Percentiles rank a stretch among this genome's conserved stretches.
phyloP scores from a whole-genome alignment of 2,888 invertebrate genomes.

The Eupithecia pulchellata region DNA sequence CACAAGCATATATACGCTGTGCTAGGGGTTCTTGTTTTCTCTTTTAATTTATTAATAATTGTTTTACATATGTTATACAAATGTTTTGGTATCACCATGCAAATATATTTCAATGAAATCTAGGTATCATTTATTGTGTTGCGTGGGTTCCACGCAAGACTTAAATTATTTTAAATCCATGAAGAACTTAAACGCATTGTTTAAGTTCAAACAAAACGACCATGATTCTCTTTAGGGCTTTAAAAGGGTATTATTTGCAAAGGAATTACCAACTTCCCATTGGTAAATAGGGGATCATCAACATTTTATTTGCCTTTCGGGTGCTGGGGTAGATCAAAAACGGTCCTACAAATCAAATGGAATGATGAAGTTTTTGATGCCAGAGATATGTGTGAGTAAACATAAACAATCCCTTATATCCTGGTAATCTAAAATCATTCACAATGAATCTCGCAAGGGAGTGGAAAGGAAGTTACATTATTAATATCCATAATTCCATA shows the following conservation, averaged over 20 bases:
- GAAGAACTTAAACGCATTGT: slow-evolving; percentile 17
- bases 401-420: not conserved
- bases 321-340: slow-evolving; percentile 12
- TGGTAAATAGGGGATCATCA: slow-evolving; percentile 13
- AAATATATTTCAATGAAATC: not conserved
- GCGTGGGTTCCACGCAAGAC: not conserved
- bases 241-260: slow-evolving; percentile 24
- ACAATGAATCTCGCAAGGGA: not conserved
- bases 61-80: not conserved
- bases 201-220: slow-evolving; percentile 25
- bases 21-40: not conserved
- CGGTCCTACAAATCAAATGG: slow-evolving; percentile 13
- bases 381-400: not conserved
- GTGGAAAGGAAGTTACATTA: not conserved
- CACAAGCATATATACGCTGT: slow-evolving; percentile 3
- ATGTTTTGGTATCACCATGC: not conserved
- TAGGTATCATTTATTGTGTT: not conserved
- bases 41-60: not conserved
- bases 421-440: not conserved
- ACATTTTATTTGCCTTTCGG: slow-evolving; percentile 21
- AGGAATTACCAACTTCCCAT: slow-evolving; percentile 26
- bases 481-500: not conserved
- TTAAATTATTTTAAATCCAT: slow-evolving; percentile 12
- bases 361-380: not conserved
- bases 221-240: slow-evolving; percentile 1